Conservation (phyloP, 2,888 invertebrate species). For the Coleophora deauratella region DNA sequence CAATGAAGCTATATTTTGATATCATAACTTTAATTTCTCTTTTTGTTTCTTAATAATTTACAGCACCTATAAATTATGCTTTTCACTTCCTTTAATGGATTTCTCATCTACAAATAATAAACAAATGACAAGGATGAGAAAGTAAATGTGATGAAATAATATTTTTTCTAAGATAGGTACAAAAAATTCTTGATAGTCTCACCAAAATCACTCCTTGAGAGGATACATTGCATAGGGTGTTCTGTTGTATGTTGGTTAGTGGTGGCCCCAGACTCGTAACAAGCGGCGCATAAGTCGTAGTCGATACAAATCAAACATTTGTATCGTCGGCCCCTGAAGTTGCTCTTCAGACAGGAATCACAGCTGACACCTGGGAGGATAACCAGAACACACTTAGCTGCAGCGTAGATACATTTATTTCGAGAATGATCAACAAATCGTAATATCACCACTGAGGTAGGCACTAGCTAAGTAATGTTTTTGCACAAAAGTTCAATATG, state of each 20-base stretch:
- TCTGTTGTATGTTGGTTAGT: constrained; percentile 95
- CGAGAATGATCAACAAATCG: neutral
- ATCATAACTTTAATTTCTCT: too few relatives aligned
- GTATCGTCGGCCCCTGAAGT: constrained; percentile 97
- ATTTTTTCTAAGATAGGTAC: too few relatives aligned
- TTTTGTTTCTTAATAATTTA: too few relatives aligned
- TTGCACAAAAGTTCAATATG: constrained; percentile 45
- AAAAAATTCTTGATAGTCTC: constrained; percentile 27
- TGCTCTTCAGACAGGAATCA: constrained; percentile 98
- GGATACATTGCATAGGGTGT: constrained; percentile 99
- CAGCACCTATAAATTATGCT: too few relatives aligned
- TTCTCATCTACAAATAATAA: too few relatives aligned
- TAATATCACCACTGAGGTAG: neutral
- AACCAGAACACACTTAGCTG: constrained; percentile 16
- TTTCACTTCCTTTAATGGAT: too few relatives aligned
- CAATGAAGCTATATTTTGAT: too few relatives aligned
- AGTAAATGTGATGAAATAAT: too few relatives aligned
- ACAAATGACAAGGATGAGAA: too few relatives aligned
- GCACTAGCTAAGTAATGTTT: constrained; percentile 17
- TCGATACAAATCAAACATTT: constrained; percentile 99
- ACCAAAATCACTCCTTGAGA: constrained; percentile 97
- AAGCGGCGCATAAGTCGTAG: constrained; percentile 98
- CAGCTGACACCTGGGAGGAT: constrained; percentile 92
- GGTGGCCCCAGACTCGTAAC: constrained; percentile 94
- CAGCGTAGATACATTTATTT: constrained; percentile 27